These are phyloP conservation scores for Emydoidea blandingii DNA, from an alignment of 2,797 vertebrate genomes.

Conservation along the genomic window DNA sequence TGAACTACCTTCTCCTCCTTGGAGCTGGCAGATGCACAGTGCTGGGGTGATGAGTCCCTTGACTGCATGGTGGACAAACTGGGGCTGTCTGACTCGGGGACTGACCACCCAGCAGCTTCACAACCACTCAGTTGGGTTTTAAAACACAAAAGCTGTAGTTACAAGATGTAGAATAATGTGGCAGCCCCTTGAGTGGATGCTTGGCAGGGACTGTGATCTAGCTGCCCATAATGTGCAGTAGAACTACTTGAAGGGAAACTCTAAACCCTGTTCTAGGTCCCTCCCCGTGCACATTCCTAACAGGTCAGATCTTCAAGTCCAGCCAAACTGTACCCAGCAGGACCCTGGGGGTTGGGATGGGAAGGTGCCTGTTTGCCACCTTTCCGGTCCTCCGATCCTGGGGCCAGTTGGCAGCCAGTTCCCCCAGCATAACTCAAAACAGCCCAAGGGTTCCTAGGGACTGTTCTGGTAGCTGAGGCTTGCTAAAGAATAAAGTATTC, in stretches of 20 bases:
- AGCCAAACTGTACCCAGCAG: neutral
- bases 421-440: neutral
- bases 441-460: neutral
- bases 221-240: neutral
- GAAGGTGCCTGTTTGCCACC: neutral
- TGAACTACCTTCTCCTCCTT: neutral
- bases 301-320: neutral
- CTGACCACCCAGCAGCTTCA: neutral
- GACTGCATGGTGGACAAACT: neutral
- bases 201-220: neutral
- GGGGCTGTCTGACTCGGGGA: neutral
- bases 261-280: neutral
- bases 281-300: neutral
- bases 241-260: neutral
- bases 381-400: neutral
- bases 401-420: neutral
- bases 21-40: neutral
- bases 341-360: neutral
- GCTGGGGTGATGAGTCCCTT: neutral
- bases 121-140: neutral
- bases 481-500: neutral
- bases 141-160: neutral
- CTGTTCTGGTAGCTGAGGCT: neutral
- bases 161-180: neutral
- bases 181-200: neutral